Conservation (phyloP, 2,888 invertebrate species). For the Anthophora plumipes region DNA sequence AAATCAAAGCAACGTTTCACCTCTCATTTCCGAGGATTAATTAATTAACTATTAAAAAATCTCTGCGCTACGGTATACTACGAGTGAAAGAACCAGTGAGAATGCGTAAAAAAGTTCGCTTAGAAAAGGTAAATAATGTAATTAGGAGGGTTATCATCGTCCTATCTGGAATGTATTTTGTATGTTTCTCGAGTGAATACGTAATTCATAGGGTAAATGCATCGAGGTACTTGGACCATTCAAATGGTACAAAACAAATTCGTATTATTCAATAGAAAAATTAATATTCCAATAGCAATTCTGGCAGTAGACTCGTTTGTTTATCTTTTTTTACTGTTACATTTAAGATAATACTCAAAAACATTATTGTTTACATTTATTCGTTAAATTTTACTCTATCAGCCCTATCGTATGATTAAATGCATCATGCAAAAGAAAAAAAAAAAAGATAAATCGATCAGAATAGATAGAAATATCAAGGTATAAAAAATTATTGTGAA, state of each 20-base stretch:
- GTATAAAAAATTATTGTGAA: background rate
- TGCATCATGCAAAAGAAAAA: background rate
- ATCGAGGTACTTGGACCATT: background rate
- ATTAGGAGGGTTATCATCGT: background rate
- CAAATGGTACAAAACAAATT: background rate
- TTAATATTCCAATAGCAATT: too few species aligned
- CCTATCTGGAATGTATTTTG: slow-evolving; percentile 30
- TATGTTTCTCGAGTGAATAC: background rate
- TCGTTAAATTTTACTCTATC: background rate
- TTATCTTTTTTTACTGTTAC: too few species aligned
- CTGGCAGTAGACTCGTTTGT: too few species aligned
- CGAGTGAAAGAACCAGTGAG: slow-evolving; percentile 3
- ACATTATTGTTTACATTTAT: background rate
- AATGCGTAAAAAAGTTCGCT: slow-evolving; percentile 9
- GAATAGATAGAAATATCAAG: background rate
- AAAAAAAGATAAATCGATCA: background rate
- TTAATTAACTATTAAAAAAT: background rate
- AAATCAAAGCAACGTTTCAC: slow-evolving; percentile 6
- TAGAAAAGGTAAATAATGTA: slow-evolving; percentile 3
- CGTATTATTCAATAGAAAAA: background rate
- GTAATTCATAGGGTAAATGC: background rate
- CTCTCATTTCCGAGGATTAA: slow-evolving; percentile 26
- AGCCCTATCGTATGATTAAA: background rate
- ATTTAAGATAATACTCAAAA: too few species aligned
- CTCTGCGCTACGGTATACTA: background rate